Base-by-base conservation (phyloP, 2,888 invertebrate species). In the Rhagophthalmus giganteus region DNA sequence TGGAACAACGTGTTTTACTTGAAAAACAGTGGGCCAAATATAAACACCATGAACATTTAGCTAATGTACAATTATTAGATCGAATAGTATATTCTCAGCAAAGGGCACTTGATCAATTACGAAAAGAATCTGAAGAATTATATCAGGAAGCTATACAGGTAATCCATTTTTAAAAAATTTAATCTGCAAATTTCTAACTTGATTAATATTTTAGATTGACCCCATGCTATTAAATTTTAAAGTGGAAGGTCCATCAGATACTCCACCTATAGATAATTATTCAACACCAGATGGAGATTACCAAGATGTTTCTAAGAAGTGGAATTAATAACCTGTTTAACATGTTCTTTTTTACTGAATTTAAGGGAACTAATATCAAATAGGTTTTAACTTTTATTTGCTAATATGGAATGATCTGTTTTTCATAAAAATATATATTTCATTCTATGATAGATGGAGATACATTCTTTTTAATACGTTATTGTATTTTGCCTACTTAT, bases 231-330 rank as follows among this genome's bases (percentile, higher is more conserved):
- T 94, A 13, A 90, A 93, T 0, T 84, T 84, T 60, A 77, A 78
- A 11, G 68, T 80, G 1, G 79, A 78, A 47, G 95, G 96, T 0
- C 91, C 96, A 0, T 82, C 86, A 0, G 78, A 84, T 15, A 94
- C 94, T 1, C 94, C 95, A 2, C 85, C 94, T 0, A 88, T 93
- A 48, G 80, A 85, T 65, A 80, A 84, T 55, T 97, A 93, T 70
- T 80, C 82, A 0, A 81, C 85, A 32, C 90, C 92, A 0, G 96
- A 98, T 75, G 98, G 98, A 26, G 93, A 95, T 65, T 96, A 94
- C 69, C 71, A 83, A 12, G 88, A 95, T 70, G 77, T 88, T 16
- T 85, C 91, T 0, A 88, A 83, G 71, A 88, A 87, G 67, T 92
- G 90, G 88, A 81, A 85, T 53, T 80, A 79, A 33, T 7, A 30